Evolutionary conservation across 2,113 vertebrate genomes (phyloP).

Genomic region (Macquaria ambigua): DNA sequence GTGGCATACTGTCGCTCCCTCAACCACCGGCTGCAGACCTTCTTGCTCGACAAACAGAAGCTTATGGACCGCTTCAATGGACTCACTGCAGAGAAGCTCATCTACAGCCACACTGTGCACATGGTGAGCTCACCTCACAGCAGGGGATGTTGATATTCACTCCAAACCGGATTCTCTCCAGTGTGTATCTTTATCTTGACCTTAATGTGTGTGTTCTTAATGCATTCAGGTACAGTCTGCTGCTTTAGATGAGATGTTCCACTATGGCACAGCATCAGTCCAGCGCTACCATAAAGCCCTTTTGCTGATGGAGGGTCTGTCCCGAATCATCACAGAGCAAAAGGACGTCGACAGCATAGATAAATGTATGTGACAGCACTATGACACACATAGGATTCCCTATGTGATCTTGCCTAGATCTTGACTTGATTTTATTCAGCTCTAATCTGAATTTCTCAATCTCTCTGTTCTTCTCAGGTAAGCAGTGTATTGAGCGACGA

Average conservation of each 20-base stretch:
- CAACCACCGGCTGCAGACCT: slow-evolving; percentile 90
- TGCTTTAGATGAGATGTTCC: slow-evolving; percentile 96
- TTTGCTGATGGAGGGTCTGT: slow-evolving; percentile 93
- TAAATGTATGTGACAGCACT: slow-evolving; percentile 85
- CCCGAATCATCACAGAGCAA: slow-evolving; percentile 88
- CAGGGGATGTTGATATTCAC: slow-evolving; percentile 4
- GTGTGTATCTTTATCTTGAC: background rate
- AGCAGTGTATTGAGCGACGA: slow-evolving; percentile 92
- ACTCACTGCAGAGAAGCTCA: slow-evolving; percentile 93
- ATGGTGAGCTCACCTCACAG: slow-evolving; percentile 84
- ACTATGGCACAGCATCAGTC: slow-evolving; percentile 87
- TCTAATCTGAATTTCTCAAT: background rate
- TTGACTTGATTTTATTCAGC: background rate
- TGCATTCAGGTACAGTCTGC: slow-evolving; percentile 90
- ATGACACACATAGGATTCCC: background rate
- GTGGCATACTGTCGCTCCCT: slow-evolving; percentile 92
- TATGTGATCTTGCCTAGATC: background rate
- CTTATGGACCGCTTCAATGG: slow-evolving; percentile 94
- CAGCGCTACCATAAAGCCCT: slow-evolving; percentile 94
- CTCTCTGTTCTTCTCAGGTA: slow-evolving; percentile 84
- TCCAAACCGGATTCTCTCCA: background rate
- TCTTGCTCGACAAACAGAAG: slow-evolving; percentile 95
- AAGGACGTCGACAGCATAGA: slow-evolving; percentile 89
- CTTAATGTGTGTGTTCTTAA: slow-evolving; percentile 14
- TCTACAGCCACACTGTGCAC: slow-evolving; percentile 93